Percentiles rank a stretch among this genome's conserved stretches.
Conservation (phyloP, 2,113 vertebrate species). For the Saguinus midas region DNA sequence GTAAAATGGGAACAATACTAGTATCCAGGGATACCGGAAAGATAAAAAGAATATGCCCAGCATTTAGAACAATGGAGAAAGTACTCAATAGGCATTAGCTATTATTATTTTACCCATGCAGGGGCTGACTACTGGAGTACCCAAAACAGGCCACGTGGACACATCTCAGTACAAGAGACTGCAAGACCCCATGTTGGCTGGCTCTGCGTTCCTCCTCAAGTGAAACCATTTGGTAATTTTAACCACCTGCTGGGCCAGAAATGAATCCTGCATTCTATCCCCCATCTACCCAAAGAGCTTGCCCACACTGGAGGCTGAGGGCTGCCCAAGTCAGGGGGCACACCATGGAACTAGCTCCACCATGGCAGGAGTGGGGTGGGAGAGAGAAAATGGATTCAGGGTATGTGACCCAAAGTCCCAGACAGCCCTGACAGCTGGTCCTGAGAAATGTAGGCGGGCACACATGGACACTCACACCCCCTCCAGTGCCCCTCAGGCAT, state of each 20-base stretch:
- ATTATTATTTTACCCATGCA: neutral
- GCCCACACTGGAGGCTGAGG: neutral
- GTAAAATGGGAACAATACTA: neutral
- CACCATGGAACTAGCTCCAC: neutral
- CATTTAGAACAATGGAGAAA: neutral
- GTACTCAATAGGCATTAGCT: neutral
- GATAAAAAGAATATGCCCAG: neutral
- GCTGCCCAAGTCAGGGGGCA: neutral
- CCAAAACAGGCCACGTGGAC: neutral
- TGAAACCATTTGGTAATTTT: neutral
- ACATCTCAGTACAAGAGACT: neutral
- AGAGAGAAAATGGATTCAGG: neutral
- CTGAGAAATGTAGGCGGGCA: neutral
- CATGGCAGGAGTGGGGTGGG: accelerated
- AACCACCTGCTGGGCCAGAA: neutral
- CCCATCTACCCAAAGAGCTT: neutral
- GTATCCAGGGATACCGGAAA: neutral
- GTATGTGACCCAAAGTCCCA: neutral
- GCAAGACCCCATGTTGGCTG: neutral
- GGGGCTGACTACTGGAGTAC: neutral
- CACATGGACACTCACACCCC: accelerated
- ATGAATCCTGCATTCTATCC: neutral
- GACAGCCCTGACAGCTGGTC: neutral
- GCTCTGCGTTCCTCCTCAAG: neutral
- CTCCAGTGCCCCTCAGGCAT: no score